Evolutionary conservation across 2,113 vertebrate genomes (phyloP).

Genomic region (Thamnaconus septentrionalis): DNA sequence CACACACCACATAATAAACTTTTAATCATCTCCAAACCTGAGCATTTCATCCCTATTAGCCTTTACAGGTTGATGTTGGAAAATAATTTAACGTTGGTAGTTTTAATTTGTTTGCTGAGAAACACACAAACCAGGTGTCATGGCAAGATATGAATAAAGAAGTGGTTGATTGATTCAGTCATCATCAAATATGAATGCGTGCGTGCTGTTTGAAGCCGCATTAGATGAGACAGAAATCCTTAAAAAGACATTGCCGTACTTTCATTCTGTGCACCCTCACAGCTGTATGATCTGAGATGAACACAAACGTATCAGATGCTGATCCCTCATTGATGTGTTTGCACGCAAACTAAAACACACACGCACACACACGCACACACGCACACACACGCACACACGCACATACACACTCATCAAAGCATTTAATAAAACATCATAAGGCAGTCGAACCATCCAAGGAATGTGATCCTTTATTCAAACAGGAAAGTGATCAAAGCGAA

Average conservation of each 20-base stretch:
- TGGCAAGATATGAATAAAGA: too few species aligned
- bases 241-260: not conserved
- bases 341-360: too few species aligned
- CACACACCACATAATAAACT: not conserved
- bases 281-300: conserved; percentile 6
- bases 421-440: conserved; percentile 53
- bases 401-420: conserved; percentile 15
- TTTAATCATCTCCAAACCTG: too few species aligned
- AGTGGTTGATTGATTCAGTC: not conserved
- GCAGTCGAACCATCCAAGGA: conserved; percentile 40
- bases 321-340: conserved; percentile 10
- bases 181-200: not conserved
- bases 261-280: conserved; percentile 5
- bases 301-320: conserved; percentile 8
- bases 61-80: not conserved
- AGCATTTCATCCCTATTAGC: too few species aligned
- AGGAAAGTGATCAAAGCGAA: conserved; percentile 52
- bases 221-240: not conserved
- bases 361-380: too few species aligned
- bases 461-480: conserved; percentile 50
- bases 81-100: too few species aligned
- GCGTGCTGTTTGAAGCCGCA: not conserved
- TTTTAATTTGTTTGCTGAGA: too few species aligned
- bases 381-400: conserved; percentile 7
- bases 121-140: too few species aligned